These are phyloP conservation scores for human (Homo sapiens) DNA, from an alignment of 2,113 vertebrate genomes.

Conservation along the genomic window GRCh38 chr11:73426501-73427000, in stretches of 20 bases:
- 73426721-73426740: not conserved
- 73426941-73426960: constrained; percentile 7
- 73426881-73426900: constrained; percentile 55
- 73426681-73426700: not conserved
- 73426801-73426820: not conserved
- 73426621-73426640: not conserved
- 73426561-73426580: constrained; percentile 3
- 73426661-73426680: not conserved
- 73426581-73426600: not conserved
- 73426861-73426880: not conserved
- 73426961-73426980: not conserved
- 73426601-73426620: not conserved
- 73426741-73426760: not conserved
- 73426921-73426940: constrained; percentile 45
- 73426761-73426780: not conserved
- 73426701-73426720: no score
- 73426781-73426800: not conserved
- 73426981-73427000: no score
- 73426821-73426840: not conserved
- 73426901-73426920: not conserved
- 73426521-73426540: not conserved
- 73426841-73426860: not conserved
- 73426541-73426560: not conserved
- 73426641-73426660: not conserved
- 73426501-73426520: not conserved